Conservation (phyloP, 2,113 vertebrate genomes). For the Larimichthys polyactis region DNA sequence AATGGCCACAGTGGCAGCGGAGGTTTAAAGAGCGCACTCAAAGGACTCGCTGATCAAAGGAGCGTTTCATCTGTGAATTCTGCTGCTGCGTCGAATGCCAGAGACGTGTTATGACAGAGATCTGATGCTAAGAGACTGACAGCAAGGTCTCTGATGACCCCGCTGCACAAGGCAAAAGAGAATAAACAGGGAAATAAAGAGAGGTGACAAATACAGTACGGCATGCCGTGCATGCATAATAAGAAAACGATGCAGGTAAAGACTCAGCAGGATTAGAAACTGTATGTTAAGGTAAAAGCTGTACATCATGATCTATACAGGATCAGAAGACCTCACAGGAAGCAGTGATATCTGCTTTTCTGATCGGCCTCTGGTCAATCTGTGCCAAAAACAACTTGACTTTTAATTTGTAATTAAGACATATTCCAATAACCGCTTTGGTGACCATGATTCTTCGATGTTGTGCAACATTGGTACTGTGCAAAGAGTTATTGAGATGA, state of each 20-base stretch:
- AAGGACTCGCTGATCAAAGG: conserved; percentile 78
- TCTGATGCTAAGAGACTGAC: conserved; percentile 71
- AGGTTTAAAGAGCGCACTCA: conserved; percentile 76
- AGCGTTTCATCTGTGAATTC: conserved; percentile 78
- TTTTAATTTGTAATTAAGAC: no score
- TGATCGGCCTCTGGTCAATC: no score
- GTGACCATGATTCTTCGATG: not conserved
- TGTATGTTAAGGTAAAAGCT: no score
- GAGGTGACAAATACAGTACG: conserved; percentile 20
- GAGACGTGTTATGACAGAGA: conserved; percentile 66
- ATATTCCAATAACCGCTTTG: not conserved
- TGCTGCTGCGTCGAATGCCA: conserved; percentile 67
- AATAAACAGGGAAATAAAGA: conserved; percentile 61
- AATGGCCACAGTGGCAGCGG: conserved; percentile 72
- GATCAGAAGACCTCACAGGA: no score
- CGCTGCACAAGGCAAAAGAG: conserved; percentile 28
- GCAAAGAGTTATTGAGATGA: not conserved
- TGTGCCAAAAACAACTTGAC: no score
- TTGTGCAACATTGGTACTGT: not conserved
- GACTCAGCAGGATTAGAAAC: not conserved
- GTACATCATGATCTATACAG: no score
- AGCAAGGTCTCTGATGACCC: conserved; percentile 66
- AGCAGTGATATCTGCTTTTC: no score
- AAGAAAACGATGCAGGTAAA: not conserved
- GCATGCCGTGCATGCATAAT: not conserved